Evolutionary conservation across 2,888 invertebrate species (phyloP).

Genomic region (Lamellibrachia satsuma): DNA sequence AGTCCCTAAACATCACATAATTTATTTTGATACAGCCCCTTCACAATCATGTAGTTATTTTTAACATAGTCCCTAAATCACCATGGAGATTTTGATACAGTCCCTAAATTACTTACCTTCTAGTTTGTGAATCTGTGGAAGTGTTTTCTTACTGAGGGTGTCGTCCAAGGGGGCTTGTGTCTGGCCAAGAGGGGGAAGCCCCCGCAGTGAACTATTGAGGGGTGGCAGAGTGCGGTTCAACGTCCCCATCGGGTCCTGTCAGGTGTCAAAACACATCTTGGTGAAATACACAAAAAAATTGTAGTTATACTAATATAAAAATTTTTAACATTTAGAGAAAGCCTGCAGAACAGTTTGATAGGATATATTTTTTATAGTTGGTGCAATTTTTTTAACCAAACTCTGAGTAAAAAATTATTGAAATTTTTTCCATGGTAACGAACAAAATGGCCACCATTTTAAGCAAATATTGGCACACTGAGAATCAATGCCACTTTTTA

Average conservation of each 20-base stretch:
- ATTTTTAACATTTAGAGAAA: too few species aligned
- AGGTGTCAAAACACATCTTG: neutral
- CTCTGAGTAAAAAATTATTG: too few species aligned
- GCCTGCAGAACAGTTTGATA: too few species aligned
- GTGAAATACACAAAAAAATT: neutral
- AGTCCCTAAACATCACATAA: neutral
- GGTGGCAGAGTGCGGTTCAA: constrained; percentile 33
- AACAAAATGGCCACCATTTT: too few species aligned
- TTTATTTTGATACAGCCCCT: neutral
- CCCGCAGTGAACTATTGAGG: constrained; percentile 29
- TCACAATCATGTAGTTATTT: neutral
- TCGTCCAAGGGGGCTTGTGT: neutral
- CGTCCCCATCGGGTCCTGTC: constrained; percentile 21
- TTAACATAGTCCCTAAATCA: neutral
- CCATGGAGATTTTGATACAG: neutral
- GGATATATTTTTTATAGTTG: too few species aligned
- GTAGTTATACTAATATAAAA: too few species aligned
- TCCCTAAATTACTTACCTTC: neutral
- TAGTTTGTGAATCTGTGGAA: neutral
- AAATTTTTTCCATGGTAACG: too few species aligned
- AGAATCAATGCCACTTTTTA: too few species aligned
- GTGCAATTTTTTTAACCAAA: too few species aligned
- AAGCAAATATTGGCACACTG: too few species aligned
- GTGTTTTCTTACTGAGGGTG: constrained; percentile 5
- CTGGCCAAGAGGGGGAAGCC: constrained; percentile 27